Evolutionary conservation across 2,797 vertebrate genomes (phyloP), one percentile per base, ranked within the genome.

Genomic region (Pelodytes ibericus): DNA sequence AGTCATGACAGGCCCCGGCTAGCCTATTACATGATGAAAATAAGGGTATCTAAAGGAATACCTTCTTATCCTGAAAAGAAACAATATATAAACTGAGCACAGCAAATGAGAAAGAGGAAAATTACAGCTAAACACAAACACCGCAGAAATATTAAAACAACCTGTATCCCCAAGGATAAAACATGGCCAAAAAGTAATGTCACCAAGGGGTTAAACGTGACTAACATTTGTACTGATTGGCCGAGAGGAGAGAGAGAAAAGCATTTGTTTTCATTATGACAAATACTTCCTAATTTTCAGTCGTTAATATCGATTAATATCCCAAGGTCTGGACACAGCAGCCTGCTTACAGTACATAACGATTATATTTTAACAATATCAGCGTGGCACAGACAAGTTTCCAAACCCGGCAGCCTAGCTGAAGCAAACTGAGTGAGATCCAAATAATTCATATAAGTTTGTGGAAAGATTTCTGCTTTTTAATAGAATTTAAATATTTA

Each of bases 391-490:
- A 64, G 31, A 24, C 30, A 33, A 22, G 49, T 65, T 69, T 64
- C 36, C 71, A 39, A 30, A 56, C 47, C 41, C 20, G 18, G 10
- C 18, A 20, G 44, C 6, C 24, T 65, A 30, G 2, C 27, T 27
- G 22, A 56, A 39, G 25, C 33, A 57, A 74, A 74, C 58, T 57
- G 72, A 66, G 47, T 57, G 51, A 65, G 33, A 41, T 58, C 41
- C 51, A 22, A 22, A 9, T 59, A 22, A 20, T 68, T 60, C 60
- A 61, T 61, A 30, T 27, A 20, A 31, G 13, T 65, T 65, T 56
- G 24, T 27, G n/a, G 31, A 20, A 30, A 8, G 20, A 16, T n/a
- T 58, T 29, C 49, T 36, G 13, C 10, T 44, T 63, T 10, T 41
- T 57, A 74, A 74, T 74, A 31, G 53, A n/a, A 24, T 57, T 74